phyloP scores from a whole-genome alignment of 2,797 vertebrate genomes.

The Catostomus latipinnis region DNA sequence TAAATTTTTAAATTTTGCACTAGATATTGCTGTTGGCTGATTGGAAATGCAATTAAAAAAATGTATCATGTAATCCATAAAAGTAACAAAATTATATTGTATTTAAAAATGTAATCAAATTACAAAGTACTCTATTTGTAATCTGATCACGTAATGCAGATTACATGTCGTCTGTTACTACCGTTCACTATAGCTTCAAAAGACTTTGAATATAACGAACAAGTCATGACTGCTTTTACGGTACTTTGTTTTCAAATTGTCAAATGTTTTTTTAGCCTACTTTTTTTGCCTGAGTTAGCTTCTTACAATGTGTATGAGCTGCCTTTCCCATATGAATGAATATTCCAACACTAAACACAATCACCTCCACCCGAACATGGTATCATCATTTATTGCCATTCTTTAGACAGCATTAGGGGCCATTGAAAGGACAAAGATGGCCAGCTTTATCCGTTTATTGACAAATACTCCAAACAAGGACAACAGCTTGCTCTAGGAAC shows the following conservation, averaged over 20 bases:
- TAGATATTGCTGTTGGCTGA: no score
- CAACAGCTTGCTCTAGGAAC: no score
- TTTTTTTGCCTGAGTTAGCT: neutral
- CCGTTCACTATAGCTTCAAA: no score
- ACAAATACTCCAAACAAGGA: neutral
- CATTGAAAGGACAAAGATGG: constrained; percentile 21
- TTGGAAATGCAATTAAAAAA: no score
- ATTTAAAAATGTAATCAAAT: no score
- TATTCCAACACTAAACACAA: neutral
- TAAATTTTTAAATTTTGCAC: neutral
- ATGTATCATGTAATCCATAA: no score
- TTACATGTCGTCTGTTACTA: no score
- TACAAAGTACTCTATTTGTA: no score
- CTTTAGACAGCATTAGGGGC: neutral
- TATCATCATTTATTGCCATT: constrained; percentile 7
- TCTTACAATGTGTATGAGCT: neutral
- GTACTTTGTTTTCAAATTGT: neutral
- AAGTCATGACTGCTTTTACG: no score
- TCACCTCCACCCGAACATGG: neutral
- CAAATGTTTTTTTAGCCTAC: neutral
- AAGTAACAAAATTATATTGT: no score
- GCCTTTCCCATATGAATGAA: neutral
- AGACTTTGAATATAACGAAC: no score
- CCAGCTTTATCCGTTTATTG: constrained; percentile 35
- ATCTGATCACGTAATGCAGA: no score